phyloP scores from a whole-genome alignment of 2,797 vertebrate genomes.

The Hydrocynus forskahlii region DNA sequence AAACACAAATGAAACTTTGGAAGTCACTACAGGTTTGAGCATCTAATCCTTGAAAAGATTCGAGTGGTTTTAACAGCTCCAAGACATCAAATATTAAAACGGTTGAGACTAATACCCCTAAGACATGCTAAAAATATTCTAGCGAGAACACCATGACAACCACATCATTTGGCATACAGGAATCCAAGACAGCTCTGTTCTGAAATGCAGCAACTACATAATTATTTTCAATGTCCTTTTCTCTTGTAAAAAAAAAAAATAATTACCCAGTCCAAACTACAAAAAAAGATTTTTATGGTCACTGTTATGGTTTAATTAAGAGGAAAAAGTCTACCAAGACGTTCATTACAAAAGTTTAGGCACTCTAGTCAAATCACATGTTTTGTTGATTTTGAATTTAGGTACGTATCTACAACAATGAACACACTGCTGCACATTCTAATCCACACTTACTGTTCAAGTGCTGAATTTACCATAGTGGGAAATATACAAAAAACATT shows the following conservation, averaged over 20 bases:
- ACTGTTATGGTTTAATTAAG: background rate
- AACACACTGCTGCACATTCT: no score
- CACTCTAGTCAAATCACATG: no score
- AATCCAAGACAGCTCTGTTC: slow-evolving; percentile 9
- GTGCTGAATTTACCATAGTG: no score
- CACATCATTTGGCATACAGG: background rate
- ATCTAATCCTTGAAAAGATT: background rate
- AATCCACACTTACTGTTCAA: no score
- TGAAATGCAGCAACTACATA: background rate
- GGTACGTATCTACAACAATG: no score
- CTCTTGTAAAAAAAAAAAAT: no score
- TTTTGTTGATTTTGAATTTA: no score
- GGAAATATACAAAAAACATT: no score
- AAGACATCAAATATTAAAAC: background rate
- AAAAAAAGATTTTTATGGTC: background rate
- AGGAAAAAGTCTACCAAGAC: no score
- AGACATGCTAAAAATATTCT: slow-evolving; percentile 2
- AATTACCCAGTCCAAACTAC: background rate
- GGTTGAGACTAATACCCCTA: background rate
- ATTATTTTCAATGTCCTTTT: background rate
- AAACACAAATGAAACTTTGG: background rate
- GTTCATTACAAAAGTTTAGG: no score
- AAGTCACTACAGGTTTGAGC: background rate
- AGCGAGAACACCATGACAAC: slow-evolving; percentile 2
- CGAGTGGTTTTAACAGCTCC: background rate